A percentile compares a stretch with the other conserved stretches of the same genome.
Conservation (phyloP, 2,113 vertebrate species). For the Gambusia holbrooki region DNA sequence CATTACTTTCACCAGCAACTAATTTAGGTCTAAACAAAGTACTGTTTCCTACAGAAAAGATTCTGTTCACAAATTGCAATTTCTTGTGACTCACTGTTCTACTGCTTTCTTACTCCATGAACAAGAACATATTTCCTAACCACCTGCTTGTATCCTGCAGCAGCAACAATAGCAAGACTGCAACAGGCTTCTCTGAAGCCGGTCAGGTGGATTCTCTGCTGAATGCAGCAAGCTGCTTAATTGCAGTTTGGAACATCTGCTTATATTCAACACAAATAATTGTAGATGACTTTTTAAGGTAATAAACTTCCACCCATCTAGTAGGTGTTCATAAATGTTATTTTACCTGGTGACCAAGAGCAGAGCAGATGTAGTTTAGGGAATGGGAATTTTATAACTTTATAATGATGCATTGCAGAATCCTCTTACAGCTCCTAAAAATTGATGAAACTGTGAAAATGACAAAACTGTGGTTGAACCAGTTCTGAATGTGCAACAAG, state of each 20-base stretch:
- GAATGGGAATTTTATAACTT: too few species aligned
- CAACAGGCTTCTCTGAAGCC: background rate
- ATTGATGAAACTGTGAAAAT: too few species aligned
- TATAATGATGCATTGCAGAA: too few species aligned
- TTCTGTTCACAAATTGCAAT: background rate
- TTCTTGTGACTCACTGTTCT: background rate
- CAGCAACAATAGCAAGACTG: background rate
- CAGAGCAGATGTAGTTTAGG: too few species aligned
- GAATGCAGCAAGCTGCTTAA: background rate
- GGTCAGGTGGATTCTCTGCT: background rate
- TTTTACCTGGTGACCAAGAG: too few species aligned
- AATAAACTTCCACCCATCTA: too few species aligned
- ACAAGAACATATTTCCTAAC: background rate
- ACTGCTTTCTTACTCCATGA: background rate
- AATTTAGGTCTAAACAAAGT: background rate
- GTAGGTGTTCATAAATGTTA: too few species aligned
- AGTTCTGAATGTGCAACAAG: too few species aligned
- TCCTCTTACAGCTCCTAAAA: too few species aligned
- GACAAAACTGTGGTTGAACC: too few species aligned
- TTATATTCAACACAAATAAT: background rate
- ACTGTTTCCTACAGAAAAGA: background rate
- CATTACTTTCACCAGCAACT: background rate
- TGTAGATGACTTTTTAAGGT: background rate
- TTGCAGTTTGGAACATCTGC: background rate
- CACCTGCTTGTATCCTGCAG: background rate